Evolutionary conservation across 1,140 invertebrate genomes (phyloP).

Genomic region (Drosophila pruinosa): DNA sequence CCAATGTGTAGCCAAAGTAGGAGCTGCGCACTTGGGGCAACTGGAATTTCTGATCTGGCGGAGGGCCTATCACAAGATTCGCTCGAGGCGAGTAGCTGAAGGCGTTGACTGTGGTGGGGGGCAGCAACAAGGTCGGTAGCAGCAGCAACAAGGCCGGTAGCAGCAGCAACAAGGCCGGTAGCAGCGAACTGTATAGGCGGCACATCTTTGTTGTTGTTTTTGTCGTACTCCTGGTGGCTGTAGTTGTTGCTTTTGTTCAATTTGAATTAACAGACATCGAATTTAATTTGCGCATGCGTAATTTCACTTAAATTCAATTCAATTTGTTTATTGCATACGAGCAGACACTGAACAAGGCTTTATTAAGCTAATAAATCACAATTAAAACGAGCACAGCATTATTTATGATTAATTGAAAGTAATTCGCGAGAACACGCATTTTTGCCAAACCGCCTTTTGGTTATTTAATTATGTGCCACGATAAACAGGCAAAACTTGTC

Average conservation of each 20-base stretch:
- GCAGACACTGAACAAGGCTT: neutral
- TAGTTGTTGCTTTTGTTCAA: slow-evolving; percentile 39
- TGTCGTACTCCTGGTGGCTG: neutral
- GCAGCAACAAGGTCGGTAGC: slow-evolving; percentile 1
- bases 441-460: neutral
- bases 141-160: neutral
- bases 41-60: slow-evolving; percentile 57
- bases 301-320: slow-evolving; percentile 37
- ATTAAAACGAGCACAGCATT: slow-evolving; percentile 51
- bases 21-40: slow-evolving; percentile 69
- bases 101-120: slow-evolving; percentile 16
- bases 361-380: slow-evolving; percentile 61
- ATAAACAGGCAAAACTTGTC: slow-evolving; percentile 38
- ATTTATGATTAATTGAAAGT: slow-evolving; percentile 69
- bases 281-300: slow-evolving; percentile 20
- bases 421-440: slow-evolving; percentile 51
- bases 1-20: slow-evolving; percentile 76
- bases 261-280: slow-evolving; percentile 23
- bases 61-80: slow-evolving; percentile 54
- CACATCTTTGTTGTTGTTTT: slow-evolving; percentile 35
- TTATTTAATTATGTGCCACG: neutral
- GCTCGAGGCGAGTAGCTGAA: slow-evolving; percentile 72
- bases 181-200: neutral
- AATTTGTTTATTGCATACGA: slow-evolving; percentile 3
- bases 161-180: slow-evolving; percentile 7